These are phyloP conservation scores for Cardiocondyla obscurior DNA, from an alignment of 1,140 invertebrate species.

Conservation along the genomic window DNA sequence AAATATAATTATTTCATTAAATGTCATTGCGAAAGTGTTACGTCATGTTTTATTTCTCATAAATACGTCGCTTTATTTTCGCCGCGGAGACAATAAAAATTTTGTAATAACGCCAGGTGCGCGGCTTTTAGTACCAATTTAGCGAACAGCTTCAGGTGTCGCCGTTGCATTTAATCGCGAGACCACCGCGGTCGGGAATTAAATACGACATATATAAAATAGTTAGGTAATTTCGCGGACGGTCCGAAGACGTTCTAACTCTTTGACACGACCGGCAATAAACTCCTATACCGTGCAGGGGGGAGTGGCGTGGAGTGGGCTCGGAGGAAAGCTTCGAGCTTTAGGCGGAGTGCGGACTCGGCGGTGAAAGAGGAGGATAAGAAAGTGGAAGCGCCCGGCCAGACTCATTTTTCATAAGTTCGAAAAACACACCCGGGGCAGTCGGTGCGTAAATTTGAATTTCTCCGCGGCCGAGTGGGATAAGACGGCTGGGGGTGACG, in stretches of 20 bases:
- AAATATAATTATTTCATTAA: neutral
- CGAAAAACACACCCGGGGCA: slow-evolving; percentile 78
- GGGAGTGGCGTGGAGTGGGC: neutral
- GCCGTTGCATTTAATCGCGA: neutral
- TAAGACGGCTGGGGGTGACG: neutral
- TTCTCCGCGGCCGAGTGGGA: slow-evolving; percentile 66
- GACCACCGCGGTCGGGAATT: slow-evolving; percentile 2
- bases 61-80: neutral
- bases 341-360: slow-evolving; percentile 35
- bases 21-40: neutral
- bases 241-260: slow-evolving; percentile 28
- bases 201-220: slow-evolving; percentile 40
- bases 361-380: slow-evolving; percentile 38
- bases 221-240: neutral
- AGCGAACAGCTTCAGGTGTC: neutral
- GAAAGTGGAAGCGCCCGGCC: slow-evolving; percentile 27
- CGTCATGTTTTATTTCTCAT: neutral
- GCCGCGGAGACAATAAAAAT: neutral
- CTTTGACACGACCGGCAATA: slow-evolving; percentile 46
- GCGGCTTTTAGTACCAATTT: slow-evolving; percentile 19
- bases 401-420: slow-evolving; percentile 83
- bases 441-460: slow-evolving; percentile 82
- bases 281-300: neutral
- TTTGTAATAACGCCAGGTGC: neutral
- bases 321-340: slow-evolving; percentile 33